A percentile compares a stretch with the other conserved stretches of the same genome.
phyloP scores from a whole-genome alignment of 2,888 invertebrate species.

The Chaitophorus viminalis region DNA sequence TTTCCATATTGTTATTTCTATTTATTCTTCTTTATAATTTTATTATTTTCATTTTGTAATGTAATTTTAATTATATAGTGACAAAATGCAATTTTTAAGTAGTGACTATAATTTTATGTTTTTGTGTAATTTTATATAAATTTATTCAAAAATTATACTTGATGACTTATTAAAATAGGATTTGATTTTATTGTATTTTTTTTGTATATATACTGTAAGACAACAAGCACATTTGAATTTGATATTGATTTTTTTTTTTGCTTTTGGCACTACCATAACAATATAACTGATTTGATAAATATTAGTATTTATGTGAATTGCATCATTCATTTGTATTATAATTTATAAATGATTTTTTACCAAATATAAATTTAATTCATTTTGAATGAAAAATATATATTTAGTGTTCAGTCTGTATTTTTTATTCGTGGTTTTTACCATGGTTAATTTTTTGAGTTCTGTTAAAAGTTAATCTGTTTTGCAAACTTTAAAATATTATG shows the following conservation, averaged over 20 bases:
- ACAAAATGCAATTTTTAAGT: conserved; percentile 46
- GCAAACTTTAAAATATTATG: too few relatives aligned
- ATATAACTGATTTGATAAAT: conserved; percentile 20
- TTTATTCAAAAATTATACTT: conserved; percentile 23
- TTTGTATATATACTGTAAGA: conserved; percentile 29
- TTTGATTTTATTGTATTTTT: conserved; percentile 21
- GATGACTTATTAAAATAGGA: conserved; percentile 18
- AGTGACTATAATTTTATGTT: conserved; percentile 11
- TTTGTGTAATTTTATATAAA: conserved; percentile 35
- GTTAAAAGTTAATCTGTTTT: too few relatives aligned
- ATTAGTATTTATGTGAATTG: conserved; percentile 28
- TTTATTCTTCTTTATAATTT: conserved; percentile 29
- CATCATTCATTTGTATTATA: conserved; percentile 33
- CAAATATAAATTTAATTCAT: conserved; percentile 33
- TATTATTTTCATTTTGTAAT: conserved; percentile 30
- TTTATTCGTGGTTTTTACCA: background rate
- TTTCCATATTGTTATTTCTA: conserved; percentile 52
- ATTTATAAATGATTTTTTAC: conserved; percentile 53
- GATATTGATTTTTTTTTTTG: conserved; percentile 36
- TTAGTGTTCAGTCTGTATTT: conserved; percentile 33
- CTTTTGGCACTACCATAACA: conserved; percentile 52
- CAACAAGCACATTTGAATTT: conserved; percentile 53
- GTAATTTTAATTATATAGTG: conserved; percentile 12
- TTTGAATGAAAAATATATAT: conserved; percentile 23
- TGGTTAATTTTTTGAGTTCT: background rate